Evolutionary conservation across 1,140 invertebrate genomes (phyloP).

Genomic region (Phortica variegata): DNA sequence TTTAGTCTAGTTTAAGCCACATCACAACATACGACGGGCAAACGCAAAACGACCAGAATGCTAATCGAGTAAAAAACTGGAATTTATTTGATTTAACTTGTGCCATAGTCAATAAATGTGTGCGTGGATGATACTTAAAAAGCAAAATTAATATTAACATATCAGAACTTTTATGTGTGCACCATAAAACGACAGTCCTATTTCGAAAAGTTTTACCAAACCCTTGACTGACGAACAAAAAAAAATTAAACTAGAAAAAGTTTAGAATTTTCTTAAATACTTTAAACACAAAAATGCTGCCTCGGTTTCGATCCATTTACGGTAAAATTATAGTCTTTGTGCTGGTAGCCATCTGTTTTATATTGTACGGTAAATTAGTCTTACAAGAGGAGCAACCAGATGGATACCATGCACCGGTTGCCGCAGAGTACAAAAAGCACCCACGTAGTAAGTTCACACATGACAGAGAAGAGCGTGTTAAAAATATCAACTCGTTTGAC

Average conservation of each 20-base stretch:
- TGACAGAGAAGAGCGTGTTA: conserved; percentile 11
- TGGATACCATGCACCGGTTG: neutral
- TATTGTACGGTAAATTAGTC: conserved; percentile 47
- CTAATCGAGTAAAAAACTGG: too few relatives aligned
- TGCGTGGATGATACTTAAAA: too few relatives aligned
- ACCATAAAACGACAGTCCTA: too few relatives aligned
- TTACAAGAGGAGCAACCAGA: conserved; percentile 15
- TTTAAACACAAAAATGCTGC: conserved; percentile 43
- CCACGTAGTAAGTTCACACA: conserved; percentile 3
- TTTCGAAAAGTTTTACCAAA: too few relatives aligned
- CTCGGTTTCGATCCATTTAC: conserved; percentile 54
- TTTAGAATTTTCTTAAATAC: too few relatives aligned
- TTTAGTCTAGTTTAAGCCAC: conserved; percentile 52
- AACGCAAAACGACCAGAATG: conserved; percentile 10
- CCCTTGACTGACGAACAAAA: too few relatives aligned
- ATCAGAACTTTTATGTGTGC: too few relatives aligned
- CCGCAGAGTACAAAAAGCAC: neutral
- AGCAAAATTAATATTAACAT: too few relatives aligned
- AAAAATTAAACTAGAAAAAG: too few relatives aligned
- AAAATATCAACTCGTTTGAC: neutral
- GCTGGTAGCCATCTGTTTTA: conserved; percentile 46
- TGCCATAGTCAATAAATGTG: too few relatives aligned
- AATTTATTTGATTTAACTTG: conserved; percentile 10
- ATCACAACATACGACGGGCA: conserved; percentile 9
- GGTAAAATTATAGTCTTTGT: conserved; percentile 50